Evolutionary conservation across 2,797 vertebrate species (phyloP), one percentile per base, ranked within the genome.

Genomic region (Coilia nasus): DNA sequence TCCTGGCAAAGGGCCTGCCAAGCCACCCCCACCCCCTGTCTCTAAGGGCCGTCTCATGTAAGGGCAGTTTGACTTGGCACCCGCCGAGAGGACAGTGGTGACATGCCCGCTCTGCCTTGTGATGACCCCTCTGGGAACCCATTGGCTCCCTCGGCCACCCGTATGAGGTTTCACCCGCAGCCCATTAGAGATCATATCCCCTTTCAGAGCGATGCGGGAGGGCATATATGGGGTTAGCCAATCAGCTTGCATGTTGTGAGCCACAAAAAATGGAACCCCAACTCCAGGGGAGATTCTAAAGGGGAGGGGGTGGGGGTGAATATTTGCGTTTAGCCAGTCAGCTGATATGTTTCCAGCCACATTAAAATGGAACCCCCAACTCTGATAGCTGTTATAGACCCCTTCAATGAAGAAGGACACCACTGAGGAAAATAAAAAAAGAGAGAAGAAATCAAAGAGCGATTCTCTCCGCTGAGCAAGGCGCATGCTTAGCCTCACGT

Each of bases 191-290:
- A 56, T 7, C 47, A 25, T 89, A 81, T 86, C 84, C 28, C 83
- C 82, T 90, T 90, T 86, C 86, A 83, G 17, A 57, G 85, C 47
- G 56, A 83, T 46, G 41, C n/a, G 41, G 83, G 82, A 86, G 86
- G 62, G 35, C 35, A 41, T 41, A 41, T 2, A 64, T 64, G 23
- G 23, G 12, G 25, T 64, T 19, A 75, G 67, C 28, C 67, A 75
- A 64, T 64, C 62, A 12, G 23, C 23, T 28, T 28, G 12, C 82
- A 75, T 87, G 86, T 86, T 82, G 46, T 60, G 50, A 82, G 62
- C 12, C 54, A 46, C 83, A 83, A 44, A 82, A 47, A 59, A 31
- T 75, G 6, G 59, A 64, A 23, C 62, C 60, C 23, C 23, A 25
- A 14, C 23, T 28, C 62, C 3, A 5, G 35, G 35, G 35, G 35